These are phyloP conservation scores for Watsonalla binaria DNA, from an alignment of 2,888 invertebrate genomes.

Conservation along the genomic window DNA sequence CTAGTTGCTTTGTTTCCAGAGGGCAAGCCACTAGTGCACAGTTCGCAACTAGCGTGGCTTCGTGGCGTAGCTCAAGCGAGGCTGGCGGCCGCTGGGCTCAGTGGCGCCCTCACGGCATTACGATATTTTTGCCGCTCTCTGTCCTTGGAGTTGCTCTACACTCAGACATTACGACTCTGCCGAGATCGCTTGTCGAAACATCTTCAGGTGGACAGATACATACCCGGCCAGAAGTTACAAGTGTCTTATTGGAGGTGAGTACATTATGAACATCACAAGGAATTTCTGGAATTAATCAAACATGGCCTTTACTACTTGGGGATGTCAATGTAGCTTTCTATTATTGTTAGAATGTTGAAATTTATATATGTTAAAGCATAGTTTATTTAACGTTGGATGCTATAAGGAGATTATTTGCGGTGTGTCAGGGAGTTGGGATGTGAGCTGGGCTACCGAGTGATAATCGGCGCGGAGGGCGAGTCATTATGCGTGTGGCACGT, in stretches of 20 bases:
- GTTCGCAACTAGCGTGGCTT: slow-evolving; percentile 94
- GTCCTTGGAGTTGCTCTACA: slow-evolving; percentile 93
- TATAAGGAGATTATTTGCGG: neutral
- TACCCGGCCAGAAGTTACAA: slow-evolving; percentile 91
- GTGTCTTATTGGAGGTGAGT: slow-evolving; percentile 96
- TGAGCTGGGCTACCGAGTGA: slow-evolving; percentile 92
- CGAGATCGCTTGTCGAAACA: slow-evolving; percentile 93
- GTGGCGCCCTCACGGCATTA: slow-evolving; percentile 80
- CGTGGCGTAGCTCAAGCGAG: slow-evolving; percentile 96
- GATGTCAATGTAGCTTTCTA: too few relatives aligned
- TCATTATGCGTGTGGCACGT: slow-evolving; percentile 78
- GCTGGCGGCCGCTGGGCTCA: slow-evolving; percentile 87
- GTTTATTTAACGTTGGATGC: neutral
- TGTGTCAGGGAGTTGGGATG: slow-evolving; percentile 83
- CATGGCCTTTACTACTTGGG: too few relatives aligned
- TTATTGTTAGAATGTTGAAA: neutral
- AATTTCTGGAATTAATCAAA: too few relatives aligned
- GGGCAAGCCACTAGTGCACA: slow-evolving; percentile 97
- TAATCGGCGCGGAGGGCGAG: slow-evolving; percentile 88
- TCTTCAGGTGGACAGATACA: slow-evolving; percentile 93
- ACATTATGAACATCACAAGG: neutral
- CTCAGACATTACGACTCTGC: slow-evolving; percentile 92
- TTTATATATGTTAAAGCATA: neutral
- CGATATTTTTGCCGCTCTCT: slow-evolving; percentile 97
- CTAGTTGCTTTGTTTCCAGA: slow-evolving; percentile 70